Percentiles rank a stretch among this genome's conserved stretches.
Conservation (phyloP, 2,113 vertebrate species). For the Trogon surrucura region DNA sequence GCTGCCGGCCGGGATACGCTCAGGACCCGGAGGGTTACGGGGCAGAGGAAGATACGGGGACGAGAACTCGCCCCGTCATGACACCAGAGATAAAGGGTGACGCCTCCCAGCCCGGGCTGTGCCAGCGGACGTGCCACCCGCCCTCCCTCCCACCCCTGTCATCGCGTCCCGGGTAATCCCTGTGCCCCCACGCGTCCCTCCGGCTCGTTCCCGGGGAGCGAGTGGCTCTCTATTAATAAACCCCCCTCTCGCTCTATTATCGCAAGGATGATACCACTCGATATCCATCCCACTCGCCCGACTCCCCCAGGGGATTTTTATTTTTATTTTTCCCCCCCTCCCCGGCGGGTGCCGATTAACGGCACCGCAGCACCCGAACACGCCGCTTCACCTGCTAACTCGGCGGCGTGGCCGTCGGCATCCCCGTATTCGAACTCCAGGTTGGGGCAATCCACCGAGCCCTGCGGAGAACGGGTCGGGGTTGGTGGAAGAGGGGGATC, state of each 20-base stretch:
- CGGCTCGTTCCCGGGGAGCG: fast-evolving
- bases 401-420: slow-evolving; percentile 81
- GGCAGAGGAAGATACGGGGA: neutral
- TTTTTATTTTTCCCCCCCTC: neutral
- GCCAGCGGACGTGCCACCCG: neutral
- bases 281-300: fast-evolving
- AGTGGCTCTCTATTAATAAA: neutral
- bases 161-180: fast-evolving
- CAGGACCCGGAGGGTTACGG: fast-evolving
- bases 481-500: neutral
- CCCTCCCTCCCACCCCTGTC: neutral
- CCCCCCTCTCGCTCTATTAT: fast-evolving
- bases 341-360: neutral
- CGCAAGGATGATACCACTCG: neutral
- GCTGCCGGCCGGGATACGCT: fast-evolving
- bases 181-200: neutral
- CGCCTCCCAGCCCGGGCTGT: neutral
- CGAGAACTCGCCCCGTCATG: neutral
- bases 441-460: slow-evolving; percentile 91
- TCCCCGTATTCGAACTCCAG: slow-evolving; percentile 96
- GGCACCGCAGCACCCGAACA: fast-evolving
- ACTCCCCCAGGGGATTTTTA: neutral
- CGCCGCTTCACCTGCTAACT: slow-evolving; percentile 85
- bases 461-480: slow-evolving; percentile 70
- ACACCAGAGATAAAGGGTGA: neutral